A percentile compares a stretch with the other conserved stretches of the same genome.
Evolutionary conservation across 2,888 invertebrate genomes (phyloP).

Genomic region (Dioctria rufipes): DNA sequence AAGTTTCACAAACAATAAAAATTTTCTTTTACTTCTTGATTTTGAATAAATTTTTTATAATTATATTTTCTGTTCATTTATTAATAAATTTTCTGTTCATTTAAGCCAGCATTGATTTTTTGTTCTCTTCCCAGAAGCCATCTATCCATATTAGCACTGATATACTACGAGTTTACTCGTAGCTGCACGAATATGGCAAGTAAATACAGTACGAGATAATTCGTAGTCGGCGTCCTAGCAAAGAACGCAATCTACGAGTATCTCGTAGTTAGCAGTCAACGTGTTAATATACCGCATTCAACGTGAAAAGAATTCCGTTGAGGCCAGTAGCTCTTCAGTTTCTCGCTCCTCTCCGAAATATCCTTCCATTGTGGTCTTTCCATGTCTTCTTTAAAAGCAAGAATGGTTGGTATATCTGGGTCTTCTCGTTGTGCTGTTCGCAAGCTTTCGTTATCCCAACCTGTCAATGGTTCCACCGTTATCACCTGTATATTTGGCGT

Average conservation of each 20-base stretch:
- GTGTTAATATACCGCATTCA: no score
- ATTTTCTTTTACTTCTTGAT: constrained; percentile 10
- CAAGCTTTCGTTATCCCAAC: no score
- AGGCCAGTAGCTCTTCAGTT: no score
- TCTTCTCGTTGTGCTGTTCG: no score
- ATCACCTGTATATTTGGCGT: no score
- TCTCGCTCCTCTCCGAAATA: no score
- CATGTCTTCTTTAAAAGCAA: no score
- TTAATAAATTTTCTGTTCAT: background rate
- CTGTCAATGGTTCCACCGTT: no score
- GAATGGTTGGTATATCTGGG: no score
- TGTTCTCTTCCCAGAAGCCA: constrained; percentile 61
- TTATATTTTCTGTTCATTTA: constrained; percentile 56
- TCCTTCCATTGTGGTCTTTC: no score
- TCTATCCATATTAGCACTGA: constrained; percentile 62
- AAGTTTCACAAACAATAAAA: constrained; percentile 10
- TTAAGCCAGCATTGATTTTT: constrained; percentile 60
- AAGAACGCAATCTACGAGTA: background rate
- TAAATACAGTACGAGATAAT: constrained; percentile 15
- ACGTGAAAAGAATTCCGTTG: no score
- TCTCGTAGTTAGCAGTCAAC: constrained; percentile 17
- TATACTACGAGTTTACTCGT: constrained; percentile 61
- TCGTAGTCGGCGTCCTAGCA: background rate
- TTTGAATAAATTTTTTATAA: background rate
- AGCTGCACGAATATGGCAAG: constrained; percentile 51